Evolutionary conservation across 1,140 invertebrate species (phyloP).

Genomic region (Heliothis virescens): DNA sequence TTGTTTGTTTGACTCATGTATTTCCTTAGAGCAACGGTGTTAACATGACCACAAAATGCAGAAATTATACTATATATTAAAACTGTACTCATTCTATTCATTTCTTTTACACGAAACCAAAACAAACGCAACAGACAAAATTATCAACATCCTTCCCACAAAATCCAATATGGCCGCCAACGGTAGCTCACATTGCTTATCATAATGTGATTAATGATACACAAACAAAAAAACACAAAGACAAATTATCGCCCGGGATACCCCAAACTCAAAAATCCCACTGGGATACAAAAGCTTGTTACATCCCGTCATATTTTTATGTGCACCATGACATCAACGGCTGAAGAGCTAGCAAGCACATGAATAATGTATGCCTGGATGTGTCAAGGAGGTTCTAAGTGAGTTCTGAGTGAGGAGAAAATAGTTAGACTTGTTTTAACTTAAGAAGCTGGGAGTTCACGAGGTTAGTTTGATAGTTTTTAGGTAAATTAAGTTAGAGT

Average conservation of each 20-base stretch:
- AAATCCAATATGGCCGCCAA: not conserved
- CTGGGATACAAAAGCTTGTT: conserved; percentile 22
- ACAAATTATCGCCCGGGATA: not conserved
- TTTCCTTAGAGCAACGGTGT: too few species aligned
- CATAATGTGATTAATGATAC: too few species aligned
- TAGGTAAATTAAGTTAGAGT: not conserved
- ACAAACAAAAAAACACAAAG: conserved; percentile 1
- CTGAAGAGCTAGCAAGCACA: conserved; percentile 24
- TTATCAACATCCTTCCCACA: not conserved
- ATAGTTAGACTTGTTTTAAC: conserved; percentile 36
- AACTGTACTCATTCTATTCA: not conserved
- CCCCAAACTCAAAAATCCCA: conserved; percentile 7
- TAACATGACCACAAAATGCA: not conserved
- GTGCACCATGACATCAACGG: conserved; percentile 10
- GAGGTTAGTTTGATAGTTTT: conserved; percentile 1
- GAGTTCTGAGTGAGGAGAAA: conserved; percentile 31
- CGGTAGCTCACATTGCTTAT: too few species aligned
- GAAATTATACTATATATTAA: not conserved
- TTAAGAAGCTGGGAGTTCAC: conserved; percentile 1
- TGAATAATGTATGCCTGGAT: conserved; percentile 43
- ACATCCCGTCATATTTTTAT: conserved; percentile 30
- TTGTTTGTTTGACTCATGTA: not conserved
- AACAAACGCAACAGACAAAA: not conserved
- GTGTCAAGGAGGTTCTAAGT: conserved; percentile 32
- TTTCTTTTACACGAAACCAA: not conserved